Evolutionary conservation across 2,797 vertebrate species (phyloP).

Genomic region (Atherinosoma microstoma): DNA sequence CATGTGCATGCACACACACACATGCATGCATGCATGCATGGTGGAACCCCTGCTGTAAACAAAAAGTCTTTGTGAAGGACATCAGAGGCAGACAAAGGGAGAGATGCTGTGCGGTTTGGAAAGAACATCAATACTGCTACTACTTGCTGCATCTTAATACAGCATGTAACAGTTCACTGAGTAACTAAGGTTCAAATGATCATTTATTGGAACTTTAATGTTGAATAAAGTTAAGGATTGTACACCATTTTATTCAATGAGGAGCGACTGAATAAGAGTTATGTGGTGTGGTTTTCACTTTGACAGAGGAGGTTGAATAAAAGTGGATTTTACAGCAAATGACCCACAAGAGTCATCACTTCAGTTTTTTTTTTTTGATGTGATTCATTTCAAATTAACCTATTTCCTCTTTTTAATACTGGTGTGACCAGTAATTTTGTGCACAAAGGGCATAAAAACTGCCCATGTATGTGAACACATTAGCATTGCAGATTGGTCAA

Average conservation of each 20-base stretch:
- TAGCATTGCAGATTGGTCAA: not conserved
- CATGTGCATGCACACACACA: not conserved
- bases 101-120: not conserved
- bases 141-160: not conserved
- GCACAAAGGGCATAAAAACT: not conserved
- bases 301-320: slow-evolving; percentile 7
- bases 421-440: not conserved
- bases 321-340: slow-evolving; percentile 10
- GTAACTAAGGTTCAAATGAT: not conserved
- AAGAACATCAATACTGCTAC: not conserved
- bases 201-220: not conserved
- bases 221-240: not conserved
- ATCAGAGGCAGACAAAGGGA: not conserved
- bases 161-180: not conserved
- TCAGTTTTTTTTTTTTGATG: not conserved
- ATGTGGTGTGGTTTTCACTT: slow-evolving; percentile 1
- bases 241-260: slow-evolving; percentile 6
- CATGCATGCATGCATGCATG: not conserved
- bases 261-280: not conserved
- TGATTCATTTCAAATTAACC: not conserved
- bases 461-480: not conserved
- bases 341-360: not conserved
- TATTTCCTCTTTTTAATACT: not conserved
- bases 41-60: not conserved
- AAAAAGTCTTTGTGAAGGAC: not conserved